Conservation (phyloP, 2,888 invertebrate species). For the Sturmia bella region DNA sequence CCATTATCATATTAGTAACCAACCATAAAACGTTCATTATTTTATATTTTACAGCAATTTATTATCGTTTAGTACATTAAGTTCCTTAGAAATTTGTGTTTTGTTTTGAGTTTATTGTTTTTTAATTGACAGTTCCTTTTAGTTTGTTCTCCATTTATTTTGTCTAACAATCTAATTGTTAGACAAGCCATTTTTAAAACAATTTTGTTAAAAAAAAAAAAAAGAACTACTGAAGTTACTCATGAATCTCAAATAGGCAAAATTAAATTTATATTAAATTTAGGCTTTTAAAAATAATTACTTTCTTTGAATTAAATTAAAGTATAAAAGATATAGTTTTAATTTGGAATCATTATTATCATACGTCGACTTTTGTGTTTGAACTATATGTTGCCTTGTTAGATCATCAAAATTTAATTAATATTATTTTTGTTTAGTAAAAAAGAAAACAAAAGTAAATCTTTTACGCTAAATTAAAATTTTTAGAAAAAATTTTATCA, state of each 20-base stretch:
- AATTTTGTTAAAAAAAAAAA: slow-evolving; percentile 42
- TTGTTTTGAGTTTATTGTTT: slow-evolving; percentile 70
- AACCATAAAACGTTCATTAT: slow-evolving; percentile 39
- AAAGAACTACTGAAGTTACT: slow-evolving; percentile 50
- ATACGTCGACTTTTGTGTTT: slow-evolving; percentile 61
- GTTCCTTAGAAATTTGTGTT: slow-evolving; percentile 62
- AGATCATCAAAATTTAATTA: slow-evolving; percentile 71
- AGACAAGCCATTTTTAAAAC: slow-evolving; percentile 43
- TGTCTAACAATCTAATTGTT: slow-evolving; percentile 28
- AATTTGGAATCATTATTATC: slow-evolving; percentile 49
- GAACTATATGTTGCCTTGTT: slow-evolving; percentile 73
- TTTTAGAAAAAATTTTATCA: slow-evolving; percentile 80
- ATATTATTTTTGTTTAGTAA: slow-evolving; percentile 61
- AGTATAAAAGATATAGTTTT: slow-evolving; percentile 47
- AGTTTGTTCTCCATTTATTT: slow-evolving; percentile 76
- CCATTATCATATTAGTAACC: slow-evolving; percentile 32
- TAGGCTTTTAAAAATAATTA: slow-evolving; percentile 39
- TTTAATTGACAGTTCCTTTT: slow-evolving; percentile 79
- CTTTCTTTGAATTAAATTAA: slow-evolving; percentile 27
- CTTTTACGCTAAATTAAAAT: slow-evolving; percentile 78
- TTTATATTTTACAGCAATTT: slow-evolving; percentile 34
- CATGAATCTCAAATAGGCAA: slow-evolving; percentile 37
- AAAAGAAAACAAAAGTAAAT: slow-evolving; percentile 59
- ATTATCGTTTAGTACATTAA: slow-evolving; percentile 46
- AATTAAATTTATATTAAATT: slow-evolving; percentile 32